These are phyloP conservation scores for Drosophila pseudoobscura DNA, from an alignment of 1,140 invertebrate species.

Conservation along the genomic window DNA sequence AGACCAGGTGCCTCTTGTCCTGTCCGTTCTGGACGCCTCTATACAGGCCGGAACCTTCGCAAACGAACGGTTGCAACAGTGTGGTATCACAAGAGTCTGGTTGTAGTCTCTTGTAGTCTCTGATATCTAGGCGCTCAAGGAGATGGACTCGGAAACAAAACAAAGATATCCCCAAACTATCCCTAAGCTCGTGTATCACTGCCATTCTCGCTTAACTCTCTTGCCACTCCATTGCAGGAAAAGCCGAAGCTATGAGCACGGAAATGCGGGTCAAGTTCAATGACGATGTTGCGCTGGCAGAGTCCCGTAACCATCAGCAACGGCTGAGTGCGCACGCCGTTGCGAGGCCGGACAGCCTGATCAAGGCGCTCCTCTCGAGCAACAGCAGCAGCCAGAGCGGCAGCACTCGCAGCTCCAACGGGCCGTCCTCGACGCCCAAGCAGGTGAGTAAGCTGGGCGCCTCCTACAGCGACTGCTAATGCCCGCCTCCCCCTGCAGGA, in stretches of 20 bases:
- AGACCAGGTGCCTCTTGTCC: too few relatives aligned
- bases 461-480: not conserved
- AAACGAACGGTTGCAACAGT: too few relatives aligned
- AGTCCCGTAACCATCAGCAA: conserved; percentile 15
- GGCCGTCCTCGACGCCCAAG: conserved; percentile 6
- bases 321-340: not conserved
- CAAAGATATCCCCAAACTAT: too few relatives aligned
- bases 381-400: conserved; percentile 30
- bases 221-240: conserved; percentile 24
- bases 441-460: conserved; percentile 3
- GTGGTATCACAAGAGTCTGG: too few relatives aligned
- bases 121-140: too few relatives aligned
- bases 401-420: conserved; percentile 8
- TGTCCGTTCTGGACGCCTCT: too few relatives aligned
- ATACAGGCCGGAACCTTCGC: too few relatives aligned
- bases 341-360: conserved; percentile 50
- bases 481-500: conserved; percentile 21
- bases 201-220: too few relatives aligned
- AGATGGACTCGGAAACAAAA: too few relatives aligned
- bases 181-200: too few relatives aligned
- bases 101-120: too few relatives aligned
- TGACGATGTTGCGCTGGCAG: conserved; percentile 49
- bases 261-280: conserved; percentile 51
- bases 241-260: conserved; percentile 30
- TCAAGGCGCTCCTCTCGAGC: conserved; percentile 59